A percentile compares a stretch with the other conserved stretches of the same genome.
Conservation (phyloP, 2,888 invertebrate species). For the Erynnis tages region DNA sequence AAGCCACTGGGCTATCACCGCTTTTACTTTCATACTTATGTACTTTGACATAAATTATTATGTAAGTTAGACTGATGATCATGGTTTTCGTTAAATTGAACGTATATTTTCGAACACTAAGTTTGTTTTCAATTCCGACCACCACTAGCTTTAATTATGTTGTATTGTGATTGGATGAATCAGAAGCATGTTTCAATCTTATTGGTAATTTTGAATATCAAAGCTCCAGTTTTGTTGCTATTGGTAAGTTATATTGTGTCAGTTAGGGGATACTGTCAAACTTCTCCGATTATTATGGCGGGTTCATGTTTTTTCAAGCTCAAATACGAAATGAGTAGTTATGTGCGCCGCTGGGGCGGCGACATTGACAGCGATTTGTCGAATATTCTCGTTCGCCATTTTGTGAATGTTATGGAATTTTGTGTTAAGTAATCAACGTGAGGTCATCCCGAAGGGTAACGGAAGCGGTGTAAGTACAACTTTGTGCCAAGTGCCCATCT, state of each 20-base stretch:
- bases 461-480: conserved; percentile 59
- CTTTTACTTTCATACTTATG: too few species aligned
- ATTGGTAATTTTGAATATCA: conserved; percentile 35
- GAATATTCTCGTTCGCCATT: conserved; percentile 78
- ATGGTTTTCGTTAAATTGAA: too few species aligned
- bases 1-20: too few species aligned
- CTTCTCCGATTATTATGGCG: conserved; percentile 65
- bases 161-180: conserved; percentile 33
- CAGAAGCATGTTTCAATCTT: not conserved
- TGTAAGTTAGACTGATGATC: too few species aligned
- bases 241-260: not conserved
- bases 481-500: conserved; percentile 44
- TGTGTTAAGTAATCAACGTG: conserved; percentile 66
- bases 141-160: not conserved
- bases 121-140: conserved; percentile 35
- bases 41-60: too few species aligned
- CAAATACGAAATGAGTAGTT: conserved; percentile 76
- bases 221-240: conserved; percentile 24
- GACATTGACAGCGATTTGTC: conserved; percentile 77
- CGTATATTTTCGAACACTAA: not conserved
- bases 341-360: conserved; percentile 74
- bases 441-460: conserved; percentile 44
- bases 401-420: conserved; percentile 71
- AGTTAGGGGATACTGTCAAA: conserved; percentile 41
- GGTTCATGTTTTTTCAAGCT: conserved; percentile 77